Conservation (phyloP, 2,888 invertebrate species). For the Asteroscopus sphinx region DNA sequence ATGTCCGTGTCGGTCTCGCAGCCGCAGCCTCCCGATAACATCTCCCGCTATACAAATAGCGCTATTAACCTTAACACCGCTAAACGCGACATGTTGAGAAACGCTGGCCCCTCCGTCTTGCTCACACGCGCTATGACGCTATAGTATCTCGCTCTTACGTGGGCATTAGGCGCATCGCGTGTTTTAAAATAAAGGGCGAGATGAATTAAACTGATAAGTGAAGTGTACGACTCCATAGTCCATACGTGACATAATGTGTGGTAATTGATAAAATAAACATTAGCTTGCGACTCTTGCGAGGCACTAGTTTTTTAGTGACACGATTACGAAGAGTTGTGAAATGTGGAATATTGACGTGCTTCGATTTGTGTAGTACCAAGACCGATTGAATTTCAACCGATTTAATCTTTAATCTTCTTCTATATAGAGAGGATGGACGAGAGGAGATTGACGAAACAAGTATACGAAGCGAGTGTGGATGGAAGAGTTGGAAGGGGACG, state of each 20-base stretch:
- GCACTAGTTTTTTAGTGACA: conserved; percentile 36
- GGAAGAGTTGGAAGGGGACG: too few species aligned
- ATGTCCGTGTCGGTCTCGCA: conserved; percentile 66
- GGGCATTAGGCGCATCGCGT: conserved; percentile 62
- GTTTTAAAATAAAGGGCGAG: conserved; percentile 73
- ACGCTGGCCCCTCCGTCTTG: conserved; percentile 54
- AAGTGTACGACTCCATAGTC: conserved; percentile 61
- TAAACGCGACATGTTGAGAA: conserved; percentile 77
- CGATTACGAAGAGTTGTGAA: conserved; percentile 21
- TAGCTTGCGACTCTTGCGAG: conserved; percentile 44
- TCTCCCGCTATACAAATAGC: conserved; percentile 84
- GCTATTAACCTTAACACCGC: conserved; percentile 85
- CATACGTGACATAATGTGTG: conserved; percentile 76
- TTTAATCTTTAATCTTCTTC: too few species aligned
- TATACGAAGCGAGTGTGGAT: too few species aligned
- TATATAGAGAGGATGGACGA: too few species aligned
- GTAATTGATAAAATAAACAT: conserved; percentile 80
- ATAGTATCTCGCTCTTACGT: conserved; percentile 57
- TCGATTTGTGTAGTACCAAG: conserved; percentile 20
- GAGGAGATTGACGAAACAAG: too few species aligned
- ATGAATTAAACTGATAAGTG: conserved; percentile 80
- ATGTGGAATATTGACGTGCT: conserved; percentile 18
- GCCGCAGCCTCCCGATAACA: conserved; percentile 77
- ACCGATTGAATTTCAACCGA: too few species aligned
- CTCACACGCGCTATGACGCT: conserved; percentile 45